phyloP scores from a whole-genome alignment of 1,140 invertebrate genomes.

The Macrostomum lignano region DNA sequence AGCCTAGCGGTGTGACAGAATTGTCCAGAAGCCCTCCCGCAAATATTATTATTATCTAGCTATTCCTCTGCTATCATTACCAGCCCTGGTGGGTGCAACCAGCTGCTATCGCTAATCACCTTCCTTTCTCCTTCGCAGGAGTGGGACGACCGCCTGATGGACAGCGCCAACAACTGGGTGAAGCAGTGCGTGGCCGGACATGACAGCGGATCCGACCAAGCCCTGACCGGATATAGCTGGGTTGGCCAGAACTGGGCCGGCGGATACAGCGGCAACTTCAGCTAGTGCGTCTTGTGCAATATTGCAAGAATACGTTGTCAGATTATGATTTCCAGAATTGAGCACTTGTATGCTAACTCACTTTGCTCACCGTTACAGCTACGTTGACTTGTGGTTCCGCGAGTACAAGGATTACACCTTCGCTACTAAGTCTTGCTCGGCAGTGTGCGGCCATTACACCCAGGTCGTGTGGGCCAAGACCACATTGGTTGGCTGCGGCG shows the following conservation, averaged over 20 bases:
- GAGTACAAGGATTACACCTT: slow-evolving; percentile 4
- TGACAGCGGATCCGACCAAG: not conserved
- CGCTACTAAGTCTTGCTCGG: not conserved
- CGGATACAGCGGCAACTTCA: too few relatives aligned
- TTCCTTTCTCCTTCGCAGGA: not conserved
- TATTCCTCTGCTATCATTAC: too few relatives aligned
- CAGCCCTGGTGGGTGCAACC: too few relatives aligned
- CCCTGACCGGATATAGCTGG: not conserved
- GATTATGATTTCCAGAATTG: not conserved
- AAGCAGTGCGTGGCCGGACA: not conserved
- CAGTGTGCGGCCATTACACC: slow-evolving; percentile 9
- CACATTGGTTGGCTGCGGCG: slow-evolving; percentile 8
- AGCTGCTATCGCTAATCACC: too few relatives aligned
- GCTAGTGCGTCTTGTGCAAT: too few relatives aligned
- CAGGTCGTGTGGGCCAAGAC: slow-evolving; percentile 10
- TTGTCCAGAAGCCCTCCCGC: too few relatives aligned
- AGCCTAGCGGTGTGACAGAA: too few relatives aligned
- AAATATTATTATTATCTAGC: too few relatives aligned
- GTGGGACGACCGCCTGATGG: not conserved
- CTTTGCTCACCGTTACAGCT: not conserved
- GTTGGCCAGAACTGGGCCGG: slow-evolving; percentile 1
- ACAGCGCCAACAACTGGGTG: not conserved
- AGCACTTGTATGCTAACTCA: not conserved
- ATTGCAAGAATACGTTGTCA: slow-evolving; percentile 2
- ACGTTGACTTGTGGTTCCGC: slow-evolving; percentile 1